Evolutionary conservation across 1,140 invertebrate genomes (phyloP).

Genomic region (Maniola jurtina): DNA sequence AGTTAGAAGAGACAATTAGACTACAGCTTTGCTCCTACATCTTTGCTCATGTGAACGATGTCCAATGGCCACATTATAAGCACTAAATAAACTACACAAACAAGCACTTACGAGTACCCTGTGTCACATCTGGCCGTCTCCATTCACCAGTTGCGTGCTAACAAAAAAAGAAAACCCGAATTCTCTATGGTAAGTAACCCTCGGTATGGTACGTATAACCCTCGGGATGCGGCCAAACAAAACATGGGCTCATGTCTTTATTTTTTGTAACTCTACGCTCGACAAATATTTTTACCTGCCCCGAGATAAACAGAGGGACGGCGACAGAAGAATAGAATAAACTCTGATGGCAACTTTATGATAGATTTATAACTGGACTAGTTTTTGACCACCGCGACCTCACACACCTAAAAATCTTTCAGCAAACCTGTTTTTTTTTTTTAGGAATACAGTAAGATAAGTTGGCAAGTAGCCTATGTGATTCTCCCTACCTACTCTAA

Average conservation of each 20-base stretch:
- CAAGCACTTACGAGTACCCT: conserved; percentile 15
- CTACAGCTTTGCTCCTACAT: no score
- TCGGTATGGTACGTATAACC: conserved; percentile 36
- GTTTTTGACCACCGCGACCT: no score
- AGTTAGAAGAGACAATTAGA: no score
- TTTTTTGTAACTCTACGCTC: conserved; percentile 39
- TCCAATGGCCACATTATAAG: conserved; percentile 11
- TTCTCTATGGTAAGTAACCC: conserved; percentile 48
- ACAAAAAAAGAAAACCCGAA: conserved; percentile 40
- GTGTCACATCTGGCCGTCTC: conserved; percentile 45
- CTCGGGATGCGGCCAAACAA: conserved; percentile 45
- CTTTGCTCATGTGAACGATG: not conserved
- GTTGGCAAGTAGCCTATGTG: no score
- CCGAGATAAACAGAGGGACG: conserved; percentile 28
- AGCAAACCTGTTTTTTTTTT: no score
- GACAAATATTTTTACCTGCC: conserved; percentile 51
- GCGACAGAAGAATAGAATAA: conserved; percentile 5
- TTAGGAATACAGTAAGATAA: no score
- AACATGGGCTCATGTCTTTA: conserved; percentile 34
- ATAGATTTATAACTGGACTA: not conserved
- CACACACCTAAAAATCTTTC: no score
- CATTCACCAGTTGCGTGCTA: conserved; percentile 43
- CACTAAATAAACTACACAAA: conserved; percentile 16
- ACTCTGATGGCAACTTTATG: not conserved
- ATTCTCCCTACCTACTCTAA: no score